Conservation (phyloP, 30 jellyfish, hydroid and myxozoan species). For the Aurelia aurita complex sp. Pacific region DNA sequence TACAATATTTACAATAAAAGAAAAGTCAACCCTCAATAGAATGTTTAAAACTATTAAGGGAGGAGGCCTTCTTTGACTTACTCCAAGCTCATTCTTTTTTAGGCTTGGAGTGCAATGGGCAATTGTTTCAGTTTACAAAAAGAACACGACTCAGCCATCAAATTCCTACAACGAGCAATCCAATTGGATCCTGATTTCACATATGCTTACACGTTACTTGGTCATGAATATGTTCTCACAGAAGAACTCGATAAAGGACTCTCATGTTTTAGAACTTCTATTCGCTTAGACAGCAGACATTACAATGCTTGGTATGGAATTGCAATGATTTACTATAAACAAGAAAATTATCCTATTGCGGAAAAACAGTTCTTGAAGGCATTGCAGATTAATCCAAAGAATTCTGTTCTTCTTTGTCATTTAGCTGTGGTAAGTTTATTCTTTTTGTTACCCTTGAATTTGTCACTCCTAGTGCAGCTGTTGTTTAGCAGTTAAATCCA, state of each 20-base stretch:
- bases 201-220: conserved; percentile 94
- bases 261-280: conserved; percentile 93
- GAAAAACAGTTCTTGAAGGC: conserved; percentile 89
- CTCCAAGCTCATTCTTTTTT: not conserved
- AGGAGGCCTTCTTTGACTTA: too few species aligned
- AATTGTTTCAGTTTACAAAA: conserved; percentile 97
- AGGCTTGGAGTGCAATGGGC: conserved; percentile 99
- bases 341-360: conserved; percentile 91
- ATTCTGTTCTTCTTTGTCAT: conserved; percentile 93
- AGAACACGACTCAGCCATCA: conserved; percentile 90
- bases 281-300: conserved; percentile 85
- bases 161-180: conserved; percentile 83
- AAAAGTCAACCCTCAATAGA: too few species aligned
- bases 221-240: conserved; percentile 94
- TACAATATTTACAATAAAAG: too few species aligned
- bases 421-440: conserved; percentile 90
- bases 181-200: conserved; percentile 95
- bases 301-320: conserved; percentile 99
- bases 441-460: not conserved
- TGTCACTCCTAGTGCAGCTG: too few species aligned
- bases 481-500: too few species aligned
- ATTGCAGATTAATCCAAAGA: conserved; percentile 85
- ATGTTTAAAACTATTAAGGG: too few species aligned
- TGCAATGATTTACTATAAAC: conserved; percentile 96
- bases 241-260: conserved; percentile 95